phyloP scores from a whole-genome alignment of 2,888 invertebrate species.

The Bellardia pandia region DNA sequence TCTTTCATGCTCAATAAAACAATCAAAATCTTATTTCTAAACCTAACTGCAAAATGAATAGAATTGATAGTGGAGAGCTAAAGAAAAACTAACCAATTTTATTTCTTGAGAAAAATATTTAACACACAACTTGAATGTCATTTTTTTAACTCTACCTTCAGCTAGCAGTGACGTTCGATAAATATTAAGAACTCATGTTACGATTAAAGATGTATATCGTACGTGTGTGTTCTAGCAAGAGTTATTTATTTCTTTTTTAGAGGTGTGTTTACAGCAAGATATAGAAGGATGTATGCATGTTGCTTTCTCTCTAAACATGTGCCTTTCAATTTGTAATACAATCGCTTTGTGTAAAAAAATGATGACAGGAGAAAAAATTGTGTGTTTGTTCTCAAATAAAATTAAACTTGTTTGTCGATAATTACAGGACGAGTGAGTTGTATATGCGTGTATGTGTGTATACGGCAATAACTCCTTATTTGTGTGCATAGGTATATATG shows the following conservation, averaged over 20 bases:
- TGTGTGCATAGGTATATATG: conserved; percentile 10
- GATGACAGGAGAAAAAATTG: conserved; percentile 55
- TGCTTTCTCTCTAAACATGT: conserved; percentile 53
- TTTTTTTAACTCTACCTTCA: conserved; percentile 9
- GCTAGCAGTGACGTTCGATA: conserved; percentile 37
- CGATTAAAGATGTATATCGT: conserved; percentile 7
- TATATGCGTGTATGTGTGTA: background rate
- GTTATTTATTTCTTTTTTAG: conserved; percentile 32
- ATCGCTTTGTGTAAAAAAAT: conserved; percentile 69
- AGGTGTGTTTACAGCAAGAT: conserved; percentile 40
- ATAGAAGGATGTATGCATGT: conserved; percentile 37
- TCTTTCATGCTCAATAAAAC: background rate
- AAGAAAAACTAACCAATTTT: conserved; percentile 5
- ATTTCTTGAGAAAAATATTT: background rate
- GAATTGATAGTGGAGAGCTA: background rate
- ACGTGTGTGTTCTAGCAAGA: conserved; percentile 47
- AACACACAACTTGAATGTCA: background rate
- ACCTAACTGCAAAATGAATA: background rate
- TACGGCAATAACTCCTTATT: background rate
- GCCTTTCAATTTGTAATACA: conserved; percentile 75
- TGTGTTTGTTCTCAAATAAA: conserved; percentile 46
- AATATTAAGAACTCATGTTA: conserved; percentile 52
- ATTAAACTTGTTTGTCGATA: conserved; percentile 75
- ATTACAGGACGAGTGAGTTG: conserved; percentile 71
- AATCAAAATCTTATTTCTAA: background rate